Conservation (phyloP, 2,113 vertebrate genomes). For the Conger conger region DNA sequence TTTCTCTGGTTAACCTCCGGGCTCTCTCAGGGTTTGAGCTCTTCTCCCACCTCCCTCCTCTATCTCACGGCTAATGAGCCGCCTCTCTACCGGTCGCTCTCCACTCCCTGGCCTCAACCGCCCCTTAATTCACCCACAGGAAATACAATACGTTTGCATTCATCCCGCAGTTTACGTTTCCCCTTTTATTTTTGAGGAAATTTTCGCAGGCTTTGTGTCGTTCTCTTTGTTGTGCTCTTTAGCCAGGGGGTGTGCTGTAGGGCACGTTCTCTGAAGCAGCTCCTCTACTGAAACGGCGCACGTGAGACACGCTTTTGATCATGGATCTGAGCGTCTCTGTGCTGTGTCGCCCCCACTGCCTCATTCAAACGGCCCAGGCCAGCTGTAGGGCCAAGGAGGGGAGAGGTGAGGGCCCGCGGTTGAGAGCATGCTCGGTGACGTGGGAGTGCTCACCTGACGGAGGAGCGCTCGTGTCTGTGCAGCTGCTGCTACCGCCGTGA, state of each 20-base stretch:
- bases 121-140: conserved; percentile 39
- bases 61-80: background rate
- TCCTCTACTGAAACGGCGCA: conserved; percentile 32
- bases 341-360: conserved; percentile 1
- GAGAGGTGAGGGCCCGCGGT: background rate
- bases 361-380: conserved; percentile 30
- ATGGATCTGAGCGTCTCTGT: conserved; percentile 33
- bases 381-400: conserved; percentile 16
- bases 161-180: conserved; percentile 31
- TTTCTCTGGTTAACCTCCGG: background rate
- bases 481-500: conserved; percentile 40
- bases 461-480: background rate
- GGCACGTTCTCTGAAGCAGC: background rate
- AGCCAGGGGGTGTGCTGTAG: conserved; percentile 39
- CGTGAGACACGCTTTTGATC: conserved; percentile 47
- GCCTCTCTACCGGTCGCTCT: background rate
- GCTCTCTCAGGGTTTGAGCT: background rate
- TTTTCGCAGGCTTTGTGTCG: conserved; percentile 5
- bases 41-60: background rate
- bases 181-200: background rate
- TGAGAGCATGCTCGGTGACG: background rate
- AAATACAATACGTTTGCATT: conserved; percentile 30
- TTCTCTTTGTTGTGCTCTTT: conserved; percentile 38
- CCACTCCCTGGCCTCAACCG: background rate
- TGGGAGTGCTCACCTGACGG: background rate